A percentile compares a stretch with the other conserved stretches of the same genome.
These are phyloP conservation scores for Spinibarbus caldwelli DNA, from an alignment of 2,797 vertebrate species.

Conservation along the genomic window DNA sequence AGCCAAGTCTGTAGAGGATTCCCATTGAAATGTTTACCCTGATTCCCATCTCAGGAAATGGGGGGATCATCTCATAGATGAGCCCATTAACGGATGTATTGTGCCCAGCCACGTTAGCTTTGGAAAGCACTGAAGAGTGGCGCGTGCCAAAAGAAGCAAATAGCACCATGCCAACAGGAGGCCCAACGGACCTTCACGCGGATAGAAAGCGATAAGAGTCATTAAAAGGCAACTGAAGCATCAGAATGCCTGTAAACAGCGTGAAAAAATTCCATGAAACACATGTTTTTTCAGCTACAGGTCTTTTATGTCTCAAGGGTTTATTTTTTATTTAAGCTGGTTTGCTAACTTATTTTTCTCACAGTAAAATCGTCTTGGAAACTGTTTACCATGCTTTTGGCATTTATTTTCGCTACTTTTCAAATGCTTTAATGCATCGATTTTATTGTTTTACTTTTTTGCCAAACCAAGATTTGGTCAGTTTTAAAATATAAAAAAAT, in stretches of 20 bases:
- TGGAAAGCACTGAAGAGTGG: slow-evolving; percentile 78
- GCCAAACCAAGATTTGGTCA: not conserved
- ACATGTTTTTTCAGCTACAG: not conserved
- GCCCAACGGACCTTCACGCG: slow-evolving; percentile 71
- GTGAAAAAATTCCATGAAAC: slow-evolving; percentile 39
- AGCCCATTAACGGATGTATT: slow-evolving; percentile 80
- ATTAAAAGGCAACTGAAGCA: slow-evolving; percentile 58
- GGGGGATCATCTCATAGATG: slow-evolving; percentile 80
- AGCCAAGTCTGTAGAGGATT: slow-evolving; percentile 74
- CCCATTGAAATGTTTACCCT: slow-evolving; percentile 82
- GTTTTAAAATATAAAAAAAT: not conserved
- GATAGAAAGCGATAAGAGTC: slow-evolving; percentile 77
- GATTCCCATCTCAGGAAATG: slow-evolving; percentile 82
- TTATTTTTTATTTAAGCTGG: not conserved
- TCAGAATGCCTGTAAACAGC: slow-evolving; percentile 41
- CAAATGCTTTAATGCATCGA: not conserved
- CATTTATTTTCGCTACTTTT: not conserved
- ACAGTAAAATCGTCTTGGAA: not conserved
- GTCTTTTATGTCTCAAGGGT: not conserved
- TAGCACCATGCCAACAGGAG: slow-evolving; percentile 72
- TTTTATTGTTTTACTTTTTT: not conserved
- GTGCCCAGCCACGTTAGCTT: slow-evolving; percentile 78
- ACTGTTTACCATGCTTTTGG: not conserved
- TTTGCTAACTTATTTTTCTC: not conserved
- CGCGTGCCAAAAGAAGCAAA: slow-evolving; percentile 75